Evolutionary conservation across 2,797 vertebrate species (phyloP).

Genomic region (Alfaro cultratus): DNA sequence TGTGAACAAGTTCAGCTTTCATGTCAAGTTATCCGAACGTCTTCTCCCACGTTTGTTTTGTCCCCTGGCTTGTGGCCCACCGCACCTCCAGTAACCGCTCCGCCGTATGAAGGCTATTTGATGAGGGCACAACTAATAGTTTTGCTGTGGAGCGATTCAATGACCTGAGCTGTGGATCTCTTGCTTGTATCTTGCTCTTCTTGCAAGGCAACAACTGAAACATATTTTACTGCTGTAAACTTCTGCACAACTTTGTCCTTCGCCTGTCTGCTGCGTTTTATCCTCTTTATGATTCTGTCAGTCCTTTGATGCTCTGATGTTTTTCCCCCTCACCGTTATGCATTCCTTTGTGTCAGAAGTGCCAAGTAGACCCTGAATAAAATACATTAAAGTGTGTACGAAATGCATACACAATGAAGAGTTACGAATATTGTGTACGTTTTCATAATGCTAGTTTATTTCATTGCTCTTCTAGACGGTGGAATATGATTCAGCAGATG

Average conservation of each 20-base stretch:
- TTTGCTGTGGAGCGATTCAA: not conserved
- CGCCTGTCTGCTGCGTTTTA: not conserved
- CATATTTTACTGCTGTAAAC: not conserved
- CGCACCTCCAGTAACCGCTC: not conserved
- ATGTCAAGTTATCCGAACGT: not conserved
- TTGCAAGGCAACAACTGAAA: not conserved
- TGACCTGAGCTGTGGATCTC: not conserved
- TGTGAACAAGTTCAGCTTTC: not conserved
- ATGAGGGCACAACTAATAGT: not conserved
- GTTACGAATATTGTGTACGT: not conserved
- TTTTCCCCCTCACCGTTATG: not conserved
- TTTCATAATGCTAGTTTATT: conserved; percentile 57
- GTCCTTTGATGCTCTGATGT: no score
- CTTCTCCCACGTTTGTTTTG: not conserved
- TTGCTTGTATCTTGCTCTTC: not conserved
- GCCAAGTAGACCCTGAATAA: not conserved
- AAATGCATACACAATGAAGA: not conserved
- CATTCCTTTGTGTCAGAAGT: not conserved
- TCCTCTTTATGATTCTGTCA: not conserved
- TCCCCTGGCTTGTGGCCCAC: not conserved
- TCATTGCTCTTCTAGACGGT: conserved; percentile 77
- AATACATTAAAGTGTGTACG: not conserved
- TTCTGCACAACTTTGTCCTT: no score
- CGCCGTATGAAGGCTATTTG: not conserved
- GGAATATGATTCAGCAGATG: conserved; percentile 77